These are phyloP conservation scores for Pristionchus fissidentatus DNA, from an alignment of 2,888 invertebrate genomes.

Conservation along the genomic window DNA sequence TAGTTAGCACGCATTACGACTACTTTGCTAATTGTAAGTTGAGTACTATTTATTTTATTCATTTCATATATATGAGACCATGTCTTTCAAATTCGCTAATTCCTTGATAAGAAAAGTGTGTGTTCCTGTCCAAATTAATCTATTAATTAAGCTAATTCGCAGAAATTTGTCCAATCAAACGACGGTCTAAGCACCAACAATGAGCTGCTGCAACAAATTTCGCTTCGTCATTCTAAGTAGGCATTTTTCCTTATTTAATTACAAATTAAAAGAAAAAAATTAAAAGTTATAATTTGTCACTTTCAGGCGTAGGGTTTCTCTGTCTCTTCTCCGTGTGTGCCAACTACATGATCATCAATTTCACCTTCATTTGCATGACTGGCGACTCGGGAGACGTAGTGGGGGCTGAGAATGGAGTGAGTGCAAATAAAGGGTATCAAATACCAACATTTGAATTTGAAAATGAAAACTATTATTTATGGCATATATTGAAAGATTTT, in stretches of 20 bases:
- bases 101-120: too few relatives aligned
- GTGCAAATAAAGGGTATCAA: not conserved
- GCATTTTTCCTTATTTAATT: not conserved
- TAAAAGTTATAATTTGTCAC: not conserved
- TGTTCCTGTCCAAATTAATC: too few relatives aligned
- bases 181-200: not conserved
- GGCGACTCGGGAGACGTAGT: not conserved
- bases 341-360: conserved; percentile 36
- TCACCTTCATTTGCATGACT: conserved; percentile 30
- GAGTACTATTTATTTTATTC: too few relatives aligned
- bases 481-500: too few relatives aligned
- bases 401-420: not conserved
- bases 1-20: too few relatives aligned
- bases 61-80: too few relatives aligned
- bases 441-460: too few relatives aligned
- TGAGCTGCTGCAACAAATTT: conserved; percentile 19
- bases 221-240: conserved; percentile 14
- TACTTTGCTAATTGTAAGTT: too few relatives aligned
- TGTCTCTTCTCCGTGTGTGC: conserved; percentile 28
- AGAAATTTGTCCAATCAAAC: too few relatives aligned
- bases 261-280: not conserved
- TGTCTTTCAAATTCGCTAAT: too few relatives aligned
- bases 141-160: too few relatives aligned
- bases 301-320: conserved; percentile 7
- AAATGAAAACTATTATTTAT: too few relatives aligned